Evolutionary conservation across 2,888 invertebrate genomes (phyloP), one percentile per base, ranked within the genome.

Genomic region (Luffia ferchaultella): DNA sequence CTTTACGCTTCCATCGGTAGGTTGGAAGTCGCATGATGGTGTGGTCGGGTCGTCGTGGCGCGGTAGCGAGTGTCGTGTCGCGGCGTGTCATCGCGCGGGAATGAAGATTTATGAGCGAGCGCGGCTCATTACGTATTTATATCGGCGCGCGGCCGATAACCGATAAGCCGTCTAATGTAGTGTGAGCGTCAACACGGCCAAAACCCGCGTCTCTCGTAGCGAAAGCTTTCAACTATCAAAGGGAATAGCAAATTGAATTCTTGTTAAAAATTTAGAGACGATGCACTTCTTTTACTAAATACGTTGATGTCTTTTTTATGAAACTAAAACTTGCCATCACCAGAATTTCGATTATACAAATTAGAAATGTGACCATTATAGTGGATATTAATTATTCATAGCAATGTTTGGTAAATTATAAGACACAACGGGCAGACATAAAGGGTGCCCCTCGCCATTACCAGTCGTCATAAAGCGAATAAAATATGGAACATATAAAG

Each of bases 401-500:
- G n/a, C n/a, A n/a, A n/a, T n/a, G n/a, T n/a, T n/a, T n/a, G n/a
- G n/a, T n/a, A n/a, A n/a, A n/a, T n/a, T n/a, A n/a, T n/a, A n/a
- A n/a, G n/a, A n/a, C n/a, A 30, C 30, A 30, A 30, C 30, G 3
- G 30, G 5, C 30, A 30, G 30, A 30, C 3, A 30, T 30, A 12
- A 30, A 30, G 12, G 30, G 30, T 7, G 30, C 3, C 30, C 30
- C 30, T 3, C 30, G 75, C 79, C 78, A 80, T 82, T 80, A 82
- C 75, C 62, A 71, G 68, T 74, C 77, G 79, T 83, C 82, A 82
- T 82, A 82, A 82, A 83, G 77, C 78, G 78, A 79, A 82, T 82
- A 83, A 83, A 82, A 82, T 82, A 83, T 79, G 80, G 73, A 76
- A 74, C 79, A 78, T 80, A 58, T 58, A 79, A 83, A 82, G 82